A percentile compares a stretch with the other conserved stretches of the same genome.
phyloP scores from a whole-genome alignment of 1,140 invertebrate species.

The Amphibalanus amphitrite region DNA sequence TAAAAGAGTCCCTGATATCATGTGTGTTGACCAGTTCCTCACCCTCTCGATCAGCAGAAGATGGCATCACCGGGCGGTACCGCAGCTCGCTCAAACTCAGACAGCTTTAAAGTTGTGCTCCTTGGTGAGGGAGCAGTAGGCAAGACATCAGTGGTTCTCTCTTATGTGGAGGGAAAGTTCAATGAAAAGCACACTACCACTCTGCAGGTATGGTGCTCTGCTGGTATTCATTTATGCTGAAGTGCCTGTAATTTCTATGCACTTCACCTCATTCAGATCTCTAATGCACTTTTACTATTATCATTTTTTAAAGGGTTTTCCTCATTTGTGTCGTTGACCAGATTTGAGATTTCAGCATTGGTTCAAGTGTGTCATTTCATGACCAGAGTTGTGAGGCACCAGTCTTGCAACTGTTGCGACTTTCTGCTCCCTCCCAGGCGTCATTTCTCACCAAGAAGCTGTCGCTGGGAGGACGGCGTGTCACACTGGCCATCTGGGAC shows the following conservation, averaged over 20 bases:
- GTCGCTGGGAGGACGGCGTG: conserved; percentile 71
- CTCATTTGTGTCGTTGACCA: conserved; percentile 4
- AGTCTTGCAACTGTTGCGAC: conserved; percentile 7
- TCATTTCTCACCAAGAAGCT: conserved; percentile 93
- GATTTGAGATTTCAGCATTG: neutral
- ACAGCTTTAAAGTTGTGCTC: conserved; percentile 80
- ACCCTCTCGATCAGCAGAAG: too few species aligned
- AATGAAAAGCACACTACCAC: conserved; percentile 83
- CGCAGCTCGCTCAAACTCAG: neutral
- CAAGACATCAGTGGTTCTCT: conserved; percentile 84
- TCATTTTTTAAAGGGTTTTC: too few species aligned
- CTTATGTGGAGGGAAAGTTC: conserved; percentile 94
- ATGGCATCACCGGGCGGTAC: neutral
- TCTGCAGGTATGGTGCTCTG: conserved; percentile 52
- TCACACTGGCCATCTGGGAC: conserved; percentile 94
- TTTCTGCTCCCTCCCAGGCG: conserved; percentile 44
- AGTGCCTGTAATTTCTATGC: too few species aligned
- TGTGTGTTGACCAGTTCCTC: too few species aligned
- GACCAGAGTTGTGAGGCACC: conserved; percentile 6
- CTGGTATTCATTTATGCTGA: too few species aligned
- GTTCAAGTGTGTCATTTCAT: neutral
- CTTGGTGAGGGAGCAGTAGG: conserved; percentile 96
- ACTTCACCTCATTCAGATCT: too few species aligned
- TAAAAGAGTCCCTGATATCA: too few species aligned
- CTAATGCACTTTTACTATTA: too few species aligned